Base-by-base conservation (phyloP, 2,888 invertebrate species). In the Sericinus montela region DNA sequence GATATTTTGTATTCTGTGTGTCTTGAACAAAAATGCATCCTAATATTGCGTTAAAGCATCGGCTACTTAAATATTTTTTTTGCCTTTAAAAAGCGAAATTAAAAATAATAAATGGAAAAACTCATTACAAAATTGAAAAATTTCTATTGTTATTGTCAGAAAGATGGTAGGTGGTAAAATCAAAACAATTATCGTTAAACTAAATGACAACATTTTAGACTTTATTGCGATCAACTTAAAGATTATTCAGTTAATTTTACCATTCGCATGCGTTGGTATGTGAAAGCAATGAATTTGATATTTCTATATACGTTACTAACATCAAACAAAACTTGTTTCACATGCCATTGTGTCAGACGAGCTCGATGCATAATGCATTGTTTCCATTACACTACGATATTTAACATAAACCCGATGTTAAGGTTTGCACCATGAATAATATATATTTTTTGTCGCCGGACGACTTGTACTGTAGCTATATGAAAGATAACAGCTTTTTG, bases 381-480 rank as follows among this genome's bases (percentile, higher is more conserved):
- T 83, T 86, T 87, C 81, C 86, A 88, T 87, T 88, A 85, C 82
- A 85, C 85, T 83, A 84, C 82, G 79, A 82, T 72, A 77, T 84
- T 87, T 86, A 83, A 82, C 83, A 85, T 84, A 86, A 84, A 81
- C 77, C 70, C 70, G 80, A 86, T 85, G 86, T 85, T 82, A 81
- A 83, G 71, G 80, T 82, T 81, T 80, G 74, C 77, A 74, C 69
- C 76, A 80, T 81, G 84, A 83, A 86, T 85, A 86, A 83, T 81
- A 79, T 81, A 67, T 62, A 79, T 86, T 87, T 85, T 86, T 86
- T 70, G 73, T 69, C 57, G 65, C 60, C 65, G 55, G 53, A 57
- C 63, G 62, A 62, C 64, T 67, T 62, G 56, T 55, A 55, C 63
- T 62, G 63, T 61, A 60, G 62, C 59, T 59, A 61, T 60, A 63